These are phyloP conservation scores for Solen grandis DNA, from an alignment of 1,140 invertebrate genomes.

Conservation along the genomic window DNA sequence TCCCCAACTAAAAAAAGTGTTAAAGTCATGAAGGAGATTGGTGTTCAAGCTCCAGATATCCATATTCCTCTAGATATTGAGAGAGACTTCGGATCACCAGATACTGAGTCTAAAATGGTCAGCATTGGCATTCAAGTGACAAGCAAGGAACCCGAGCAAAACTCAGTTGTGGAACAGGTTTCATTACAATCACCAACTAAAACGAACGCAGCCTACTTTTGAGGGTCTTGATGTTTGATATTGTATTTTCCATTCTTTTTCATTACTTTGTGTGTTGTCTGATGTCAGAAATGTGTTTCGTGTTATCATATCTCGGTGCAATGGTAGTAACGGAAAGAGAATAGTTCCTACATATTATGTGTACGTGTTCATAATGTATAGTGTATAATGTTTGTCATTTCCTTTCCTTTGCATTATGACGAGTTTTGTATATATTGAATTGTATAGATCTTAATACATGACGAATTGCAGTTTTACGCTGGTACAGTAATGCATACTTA, in stretches of 20 bases:
- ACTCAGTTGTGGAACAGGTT: background rate
- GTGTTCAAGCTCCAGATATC: constrained; percentile 40
- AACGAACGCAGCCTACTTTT: background rate
- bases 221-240: too few relatives aligned
- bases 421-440: too few relatives aligned
- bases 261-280: background rate
- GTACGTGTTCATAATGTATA: too few relatives aligned
- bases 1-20: background rate
- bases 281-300: background rate
- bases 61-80: constrained; percentile 43
- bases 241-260: background rate
- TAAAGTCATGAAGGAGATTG: constrained; percentile 37
- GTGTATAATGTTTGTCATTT: too few relatives aligned
- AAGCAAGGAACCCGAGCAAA: background rate
- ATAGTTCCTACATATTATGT: too few relatives aligned
- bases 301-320: too few relatives aligned
- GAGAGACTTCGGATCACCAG: constrained; percentile 25
- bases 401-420: too few relatives aligned
- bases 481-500: too few relatives aligned
- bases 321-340: too few relatives aligned
- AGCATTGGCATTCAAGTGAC: constrained; percentile 38
- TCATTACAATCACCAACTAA: background rate
- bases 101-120: background rate
- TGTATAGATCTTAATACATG: too few relatives aligned
- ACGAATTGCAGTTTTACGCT: too few relatives aligned